Evolutionary conservation across 2,888 invertebrate species (phyloP).

Genomic region (Cyclophora albipunctata): DNA sequence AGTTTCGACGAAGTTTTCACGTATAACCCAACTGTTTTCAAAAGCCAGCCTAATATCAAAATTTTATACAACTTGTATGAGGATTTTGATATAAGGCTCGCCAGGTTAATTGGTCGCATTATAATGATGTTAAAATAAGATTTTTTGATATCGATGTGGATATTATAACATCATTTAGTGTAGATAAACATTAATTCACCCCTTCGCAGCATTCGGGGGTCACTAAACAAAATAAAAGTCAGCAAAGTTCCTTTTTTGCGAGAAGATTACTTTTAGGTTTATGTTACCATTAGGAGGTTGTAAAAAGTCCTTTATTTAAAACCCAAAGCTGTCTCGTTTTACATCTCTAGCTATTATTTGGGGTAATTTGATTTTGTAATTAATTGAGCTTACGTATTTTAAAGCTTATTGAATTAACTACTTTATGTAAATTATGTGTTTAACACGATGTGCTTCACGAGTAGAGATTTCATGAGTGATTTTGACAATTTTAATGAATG

Average conservation of each 20-base stretch:
- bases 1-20: too few species aligned
- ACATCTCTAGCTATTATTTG: neutral
- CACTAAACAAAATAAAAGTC: slow-evolving; percentile 4
- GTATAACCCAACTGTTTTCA: too few species aligned
- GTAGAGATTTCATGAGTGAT: too few species aligned
- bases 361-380: neutral
- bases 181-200: slow-evolving; percentile 1
- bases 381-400: neutral
- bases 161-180: too few species aligned
- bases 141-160: too few species aligned
- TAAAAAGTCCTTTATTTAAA: slow-evolving; percentile 5
- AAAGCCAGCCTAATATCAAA: too few species aligned
- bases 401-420: neutral
- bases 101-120: too few species aligned
- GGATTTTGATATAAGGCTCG: too few species aligned
- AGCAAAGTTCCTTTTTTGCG: slow-evolving; percentile 1
- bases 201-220: neutral
- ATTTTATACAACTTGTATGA: too few species aligned
- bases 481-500: too few species aligned
- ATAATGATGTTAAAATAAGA: too few species aligned
- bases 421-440: neutral
- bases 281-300: slow-evolving; percentile 4
- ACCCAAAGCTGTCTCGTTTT: slow-evolving; percentile 1
- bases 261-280: slow-evolving; percentile 6
- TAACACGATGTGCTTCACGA: neutral